Conservation (phyloP, 2,113 vertebrate species). For the Protobothrops flavoviridis region DNA sequence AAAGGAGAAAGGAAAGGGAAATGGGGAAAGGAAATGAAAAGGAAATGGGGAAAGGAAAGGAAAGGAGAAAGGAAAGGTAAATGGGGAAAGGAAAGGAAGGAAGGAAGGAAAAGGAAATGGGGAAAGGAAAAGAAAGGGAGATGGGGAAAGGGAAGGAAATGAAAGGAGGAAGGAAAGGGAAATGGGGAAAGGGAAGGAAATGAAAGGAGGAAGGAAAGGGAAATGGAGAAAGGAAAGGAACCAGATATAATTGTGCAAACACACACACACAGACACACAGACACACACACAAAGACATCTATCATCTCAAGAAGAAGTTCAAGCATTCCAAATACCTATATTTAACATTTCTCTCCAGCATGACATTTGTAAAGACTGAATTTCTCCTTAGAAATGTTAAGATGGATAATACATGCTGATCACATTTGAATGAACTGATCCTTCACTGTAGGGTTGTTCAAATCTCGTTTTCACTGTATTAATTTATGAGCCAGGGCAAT, state of each 20-base stretch:
- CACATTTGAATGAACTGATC: background rate
- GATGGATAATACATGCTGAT: background rate
- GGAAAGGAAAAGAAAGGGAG: no score
- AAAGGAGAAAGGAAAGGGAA: background rate
- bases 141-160: no score
- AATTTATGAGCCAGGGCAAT: background rate
- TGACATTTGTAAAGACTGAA: background rate
- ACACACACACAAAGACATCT: background rate
- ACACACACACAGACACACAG: background rate
- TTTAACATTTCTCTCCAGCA: background rate
- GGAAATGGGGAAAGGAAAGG: no score
- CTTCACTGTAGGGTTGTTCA: background rate
- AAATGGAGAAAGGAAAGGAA: background rate
- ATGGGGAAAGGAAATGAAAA: no score
- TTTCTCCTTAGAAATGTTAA: background rate
- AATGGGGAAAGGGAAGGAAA: no score
- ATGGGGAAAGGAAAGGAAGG: no score
- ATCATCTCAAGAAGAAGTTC: background rate
- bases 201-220: no score
- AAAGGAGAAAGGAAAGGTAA: no score
- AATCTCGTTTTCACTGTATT: background rate
- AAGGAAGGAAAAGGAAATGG: no score
- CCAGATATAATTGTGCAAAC: background rate
- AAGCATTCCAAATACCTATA: background rate
- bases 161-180: no score